Evolutionary conservation across 2,888 invertebrate genomes (phyloP), one percentile per base, ranked within the genome.

Genomic region (Apamea sordens): DNA sequence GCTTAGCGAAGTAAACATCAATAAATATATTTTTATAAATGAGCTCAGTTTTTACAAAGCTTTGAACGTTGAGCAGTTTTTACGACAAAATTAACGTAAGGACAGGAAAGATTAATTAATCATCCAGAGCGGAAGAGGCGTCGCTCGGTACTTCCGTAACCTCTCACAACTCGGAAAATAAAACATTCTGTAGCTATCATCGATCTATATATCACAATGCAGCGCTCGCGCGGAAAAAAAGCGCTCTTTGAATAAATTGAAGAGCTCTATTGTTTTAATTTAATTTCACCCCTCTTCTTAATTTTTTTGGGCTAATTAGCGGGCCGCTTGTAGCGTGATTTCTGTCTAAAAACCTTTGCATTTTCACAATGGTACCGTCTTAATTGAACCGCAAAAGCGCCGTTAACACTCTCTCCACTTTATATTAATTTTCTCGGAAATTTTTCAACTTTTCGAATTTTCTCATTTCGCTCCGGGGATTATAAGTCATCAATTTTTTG

Each of bases 251-350:
- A 83, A 78, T 77, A 77, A 79, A 86, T 73, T 67, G 28, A 73
- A 32, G 44, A 61, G n/a, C 50, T 79, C 82, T 75, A 87, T 87
- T 82, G 74, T 83, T 85, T 86, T 83, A 80, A 83, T 88, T 84
- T 74, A 81, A 82, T 84, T 88, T 75, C 78, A 64, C 59, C 68
- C 77, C 77, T 81, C 83, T 72, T 82, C 53, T 56, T 77, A 74
- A 73, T 85, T 90, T 86, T 89, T 87, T 74, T 41, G 59, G 61
- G 75, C 73, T 90, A 90, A 90, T 89, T 88, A 86, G 79, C 21
- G 73, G 32, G 53, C 36, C n/a, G 61, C 79, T 70, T 82, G 78
- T 76, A 80, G 65, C 63, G 71, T 77, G 73, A 84, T 86, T 85
- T 89, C 72, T 67, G 63, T 69, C 72, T 73, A 68, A 87, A 88